Evolutionary conservation across 2,797 vertebrate species (phyloP), one percentile per base, ranked within the genome.

Genomic region (Bradypodion pumilum): DNA sequence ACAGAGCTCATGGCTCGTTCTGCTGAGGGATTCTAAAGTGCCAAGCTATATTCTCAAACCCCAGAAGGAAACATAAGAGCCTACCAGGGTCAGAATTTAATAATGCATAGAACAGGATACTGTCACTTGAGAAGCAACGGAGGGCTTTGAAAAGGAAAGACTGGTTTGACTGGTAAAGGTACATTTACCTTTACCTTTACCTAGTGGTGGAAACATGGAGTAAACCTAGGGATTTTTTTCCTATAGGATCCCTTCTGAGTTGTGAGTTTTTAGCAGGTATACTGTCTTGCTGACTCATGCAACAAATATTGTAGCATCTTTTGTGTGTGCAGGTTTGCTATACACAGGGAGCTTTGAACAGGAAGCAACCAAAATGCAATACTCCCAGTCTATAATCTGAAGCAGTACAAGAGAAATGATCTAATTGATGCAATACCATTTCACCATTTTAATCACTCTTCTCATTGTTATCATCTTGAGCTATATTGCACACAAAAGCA

Each of bases 1-100:
- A n/a, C n/a, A n/a, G n/a, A n/a, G n/a, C n/a, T n/a, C n/a, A n/a
- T n/a, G n/a, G 95, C 94, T 94, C 91, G 84, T 90, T 86, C 91
- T 94, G 89, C 89, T 52, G 84, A 90, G 89, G 93, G 91, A 93
- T 90, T 92, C 91, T 95, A 94, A 96, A 95, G 96, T 95, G 95
- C 95, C 95, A 94, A 95, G 93, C 92, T 89, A 90, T 93, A 92
- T 93, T 93, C 93, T 91, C 90, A 85, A 95, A 91, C 93, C 93
- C 95, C 81, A 1, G 82, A 85, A 91, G 91, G 90, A 94, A 93
- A 86, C 90, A 74, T 49, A 74, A n/a, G 85, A 86, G 90, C 91
- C 90, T 90, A 89, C 89, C 87, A 93, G 91, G 91, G 78, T 84
- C 78, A 85, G 91, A 91, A 84, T 90, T 92, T 91, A 88, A 88